Percentiles rank a stretch among this genome's conserved stretches.
phyloP scores from a whole-genome alignment of 1,140 invertebrate genomes.

The Drosophila parvula region DNA sequence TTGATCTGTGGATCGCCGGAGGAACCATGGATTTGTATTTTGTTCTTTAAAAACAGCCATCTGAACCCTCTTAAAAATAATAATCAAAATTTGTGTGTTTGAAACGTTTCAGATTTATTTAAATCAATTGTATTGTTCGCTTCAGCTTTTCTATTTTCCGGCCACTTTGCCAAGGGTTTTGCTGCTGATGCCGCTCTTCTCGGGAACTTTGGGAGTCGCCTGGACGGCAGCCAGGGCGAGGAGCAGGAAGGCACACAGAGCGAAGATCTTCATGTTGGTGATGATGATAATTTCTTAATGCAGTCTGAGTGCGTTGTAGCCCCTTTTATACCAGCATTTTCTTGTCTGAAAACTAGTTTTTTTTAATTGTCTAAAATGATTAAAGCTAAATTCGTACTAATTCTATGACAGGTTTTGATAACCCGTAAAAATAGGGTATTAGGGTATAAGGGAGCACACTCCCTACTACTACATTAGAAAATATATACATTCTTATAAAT shows the following conservation, averaged over 20 bases:
- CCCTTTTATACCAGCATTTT: not conserved
- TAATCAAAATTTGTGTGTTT: not conserved
- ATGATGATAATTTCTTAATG: not conserved
- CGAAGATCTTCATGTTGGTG: slow-evolving; percentile 20
- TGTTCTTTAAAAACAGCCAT: not conserved
- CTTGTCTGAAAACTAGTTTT: not conserved
- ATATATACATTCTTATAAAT: no score
- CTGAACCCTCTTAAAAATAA: not conserved
- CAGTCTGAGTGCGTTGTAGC: no score
- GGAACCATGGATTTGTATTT: not conserved
- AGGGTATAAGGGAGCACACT: no score
- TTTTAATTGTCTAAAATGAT: no score
- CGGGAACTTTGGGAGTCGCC: not conserved
- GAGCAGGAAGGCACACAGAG: slow-evolving; percentile 13
- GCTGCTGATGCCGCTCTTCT: not conserved
- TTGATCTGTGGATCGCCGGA: not conserved
- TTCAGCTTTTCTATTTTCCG: not conserved
- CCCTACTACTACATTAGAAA: no score
- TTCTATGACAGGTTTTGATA: not conserved
- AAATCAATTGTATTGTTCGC: not conserved
- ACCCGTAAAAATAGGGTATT: no score
- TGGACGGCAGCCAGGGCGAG: slow-evolving; percentile 10
- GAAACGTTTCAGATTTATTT: not conserved
- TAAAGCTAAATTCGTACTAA: not conserved
- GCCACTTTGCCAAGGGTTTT: not conserved